Base-by-base conservation (phyloP, 1,140 invertebrate genomes). In the Catajapyx aquilonaris region DNA sequence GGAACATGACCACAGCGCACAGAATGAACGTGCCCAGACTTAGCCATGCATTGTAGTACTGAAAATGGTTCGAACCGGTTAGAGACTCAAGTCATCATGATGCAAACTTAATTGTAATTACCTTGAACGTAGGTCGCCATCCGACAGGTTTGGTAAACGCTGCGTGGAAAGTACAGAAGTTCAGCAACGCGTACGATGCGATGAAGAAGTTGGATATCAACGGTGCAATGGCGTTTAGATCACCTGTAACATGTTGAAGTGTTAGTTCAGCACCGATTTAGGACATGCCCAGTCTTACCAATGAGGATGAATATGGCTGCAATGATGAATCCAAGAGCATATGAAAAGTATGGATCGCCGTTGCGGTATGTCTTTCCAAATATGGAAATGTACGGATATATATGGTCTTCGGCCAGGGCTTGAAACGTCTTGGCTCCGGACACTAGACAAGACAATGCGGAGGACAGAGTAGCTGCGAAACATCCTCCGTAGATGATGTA, bases 31-130 rank as follows among this genome's bases (percentile, higher is more conserved):
- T 90, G 42, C 74, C 32, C 30, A 95, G 65, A 55, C 85, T 91
- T 17, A 94, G 60, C 90, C 88, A 95, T 74, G 83, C 88, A 54
- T 90, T 94, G 60, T 93, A 96, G 57, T 81, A 86, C 72, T 85
- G 58, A 45, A 74, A 74, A 41, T 38, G 10, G n/a, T n/a, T n/a
- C n/a, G n/a, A n/a, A n/a, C n/a, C n/a, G n/a, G n/a, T n/a, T n/a
- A n/a, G n/a, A n/a, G n/a, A n/a, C n/a, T n/a, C n/a, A n/a, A n/a
- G n/a, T n/a, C n/a, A n/a, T n/a, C n/a, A n/a, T n/a, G n/a, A n/a
- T n/a, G n/a, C n/a, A n/a, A n/a, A n/a, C n/a, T n/a, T n/a, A n/a
- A n/a, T n/a, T n/a, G n/a, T n/a, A n/a, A n/a, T 62, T 71, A 84
- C 81, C 57, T 68, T 69, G 61, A 84, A 86, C 10, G 77, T 80